Conservation (phyloP, 2,797 vertebrate species). For the Enteromius mattozi region DNA sequence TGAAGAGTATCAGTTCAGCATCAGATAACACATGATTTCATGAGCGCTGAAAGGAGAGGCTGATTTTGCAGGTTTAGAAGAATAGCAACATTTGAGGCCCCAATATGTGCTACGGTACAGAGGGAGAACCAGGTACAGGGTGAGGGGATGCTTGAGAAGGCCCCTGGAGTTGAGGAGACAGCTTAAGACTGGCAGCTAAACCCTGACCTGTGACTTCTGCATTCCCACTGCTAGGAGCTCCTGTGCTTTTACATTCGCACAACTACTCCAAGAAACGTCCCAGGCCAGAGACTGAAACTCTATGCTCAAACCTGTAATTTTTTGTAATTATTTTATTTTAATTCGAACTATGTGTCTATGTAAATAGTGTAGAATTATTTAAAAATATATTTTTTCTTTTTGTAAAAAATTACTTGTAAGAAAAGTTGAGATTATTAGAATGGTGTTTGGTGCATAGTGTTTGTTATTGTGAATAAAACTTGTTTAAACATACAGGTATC, state of each 20-base stretch:
- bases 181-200: slow-evolving; percentile 79
- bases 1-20: slow-evolving; percentile 9
- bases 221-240: slow-evolving; percentile 46
- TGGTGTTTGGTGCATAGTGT: slow-evolving; percentile 63
- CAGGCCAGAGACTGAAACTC: slow-evolving; percentile 46
- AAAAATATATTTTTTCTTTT: slow-evolving; percentile 58
- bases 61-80: slow-evolving; percentile 46
- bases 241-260: slow-evolving; percentile 21
- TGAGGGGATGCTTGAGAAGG: slow-evolving; percentile 44
- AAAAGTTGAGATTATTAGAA: slow-evolving; percentile 63
- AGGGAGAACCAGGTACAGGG: slow-evolving; percentile 54
- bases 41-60: background rate
- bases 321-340: slow-evolving; percentile 59
- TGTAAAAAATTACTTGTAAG: slow-evolving; percentile 66
- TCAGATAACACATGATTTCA: slow-evolving; percentile 1
- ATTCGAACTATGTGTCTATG: slow-evolving; percentile 62
- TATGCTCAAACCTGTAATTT: slow-evolving; percentile 65
- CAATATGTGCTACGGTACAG: slow-evolving; percentile 40
- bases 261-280: slow-evolving; percentile 25
- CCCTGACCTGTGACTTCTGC: slow-evolving; percentile 65
- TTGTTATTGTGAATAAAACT: slow-evolving; percentile 74
- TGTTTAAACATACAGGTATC: slow-evolving; percentile 58
- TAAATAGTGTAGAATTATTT: slow-evolving; percentile 79
- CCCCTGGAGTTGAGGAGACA: slow-evolving; percentile 65
- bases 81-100: slow-evolving; percentile 25